Conservation (phyloP, 2,888 invertebrate genomes). For the Cosmia trapezina region DNA sequence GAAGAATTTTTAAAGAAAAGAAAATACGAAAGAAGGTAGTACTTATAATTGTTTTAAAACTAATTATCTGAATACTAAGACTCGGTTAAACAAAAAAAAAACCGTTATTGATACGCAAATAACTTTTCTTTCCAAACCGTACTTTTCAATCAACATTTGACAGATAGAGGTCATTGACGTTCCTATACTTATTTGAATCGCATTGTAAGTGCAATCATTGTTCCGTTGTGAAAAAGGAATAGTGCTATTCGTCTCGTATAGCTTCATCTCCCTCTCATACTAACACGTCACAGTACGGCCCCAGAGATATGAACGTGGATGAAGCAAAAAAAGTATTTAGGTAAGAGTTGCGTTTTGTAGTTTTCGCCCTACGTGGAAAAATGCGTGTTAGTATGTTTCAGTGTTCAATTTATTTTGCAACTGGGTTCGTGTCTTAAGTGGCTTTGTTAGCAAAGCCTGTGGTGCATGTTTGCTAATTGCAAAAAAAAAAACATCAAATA, state of each 20-base stretch:
- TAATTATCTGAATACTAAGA: too few relatives aligned
- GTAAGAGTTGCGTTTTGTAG: neutral
- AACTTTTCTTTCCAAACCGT: too few relatives aligned
- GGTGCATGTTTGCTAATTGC: neutral
- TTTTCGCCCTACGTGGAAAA: neutral
- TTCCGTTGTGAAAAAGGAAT: neutral
- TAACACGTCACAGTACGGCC: neutral
- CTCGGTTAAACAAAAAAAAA: too few relatives aligned
- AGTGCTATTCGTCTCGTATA: neutral
- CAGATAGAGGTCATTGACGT: too few relatives aligned
- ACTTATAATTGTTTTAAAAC: too few relatives aligned
- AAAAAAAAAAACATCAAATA: neutral
- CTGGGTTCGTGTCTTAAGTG: neutral
- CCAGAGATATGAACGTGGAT: neutral
- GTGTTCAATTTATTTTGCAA: neutral
- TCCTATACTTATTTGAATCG: too few relatives aligned
- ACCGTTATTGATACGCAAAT: too few relatives aligned
- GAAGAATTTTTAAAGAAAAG: too few relatives aligned
- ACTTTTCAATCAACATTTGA: too few relatives aligned
- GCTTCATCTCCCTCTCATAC: neutral
- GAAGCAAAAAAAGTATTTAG: conserved; percentile 3
- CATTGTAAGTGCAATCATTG: neutral
- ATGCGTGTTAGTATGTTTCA: neutral
- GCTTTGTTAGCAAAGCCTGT: conserved; percentile 6
- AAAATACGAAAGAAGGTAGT: too few relatives aligned